A percentile compares a stretch with the other conserved stretches of the same genome.
These are phyloP conservation scores for Drosophila lacertosa DNA, from an alignment of 1,140 invertebrate genomes.

Conservation along the genomic window DNA sequence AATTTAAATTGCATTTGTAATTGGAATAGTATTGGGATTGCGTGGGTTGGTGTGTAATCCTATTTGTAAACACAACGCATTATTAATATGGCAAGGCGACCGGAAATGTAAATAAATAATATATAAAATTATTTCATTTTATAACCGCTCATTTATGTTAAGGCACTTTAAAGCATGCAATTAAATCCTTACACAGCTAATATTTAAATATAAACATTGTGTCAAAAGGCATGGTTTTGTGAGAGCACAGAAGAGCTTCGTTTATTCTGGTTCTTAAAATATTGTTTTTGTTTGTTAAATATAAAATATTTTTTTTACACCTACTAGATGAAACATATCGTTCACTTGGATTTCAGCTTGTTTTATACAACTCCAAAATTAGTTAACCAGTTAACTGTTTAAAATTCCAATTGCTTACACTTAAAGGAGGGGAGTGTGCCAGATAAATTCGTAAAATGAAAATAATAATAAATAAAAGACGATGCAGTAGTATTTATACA, in stretches of 20 bases:
- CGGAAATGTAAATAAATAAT: conserved; percentile 75
- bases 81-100: conserved; percentile 64
- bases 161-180: background rate
- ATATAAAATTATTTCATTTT: conserved; percentile 39
- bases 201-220: background rate
- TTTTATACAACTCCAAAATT: conserved; percentile 1
- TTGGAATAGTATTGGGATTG: conserved; percentile 2
- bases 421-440: background rate
- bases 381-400: conserved; percentile 24
- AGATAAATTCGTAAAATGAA: conserved; percentile 59
- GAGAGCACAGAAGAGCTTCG: background rate
- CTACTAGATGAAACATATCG: conserved; percentile 33
- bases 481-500: conserved; percentile 18
- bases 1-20: conserved; percentile 37
- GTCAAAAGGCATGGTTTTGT: background rate
- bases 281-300: too few relatives aligned
- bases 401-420: conserved; percentile 65
- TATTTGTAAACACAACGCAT: conserved; percentile 68
- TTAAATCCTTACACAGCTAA: background rate
- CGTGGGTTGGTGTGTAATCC: conserved; percentile 51
- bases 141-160: conserved; percentile 8
- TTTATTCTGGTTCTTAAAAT: too few relatives aligned
- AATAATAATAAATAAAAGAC: conserved; percentile 46
- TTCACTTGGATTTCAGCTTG: conserved; percentile 28
- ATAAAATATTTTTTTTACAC: too few relatives aligned